These are phyloP conservation scores for Trissonchulus latispiculum DNA, from an alignment of 2,888 invertebrate species.

Conservation along the genomic window DNA sequence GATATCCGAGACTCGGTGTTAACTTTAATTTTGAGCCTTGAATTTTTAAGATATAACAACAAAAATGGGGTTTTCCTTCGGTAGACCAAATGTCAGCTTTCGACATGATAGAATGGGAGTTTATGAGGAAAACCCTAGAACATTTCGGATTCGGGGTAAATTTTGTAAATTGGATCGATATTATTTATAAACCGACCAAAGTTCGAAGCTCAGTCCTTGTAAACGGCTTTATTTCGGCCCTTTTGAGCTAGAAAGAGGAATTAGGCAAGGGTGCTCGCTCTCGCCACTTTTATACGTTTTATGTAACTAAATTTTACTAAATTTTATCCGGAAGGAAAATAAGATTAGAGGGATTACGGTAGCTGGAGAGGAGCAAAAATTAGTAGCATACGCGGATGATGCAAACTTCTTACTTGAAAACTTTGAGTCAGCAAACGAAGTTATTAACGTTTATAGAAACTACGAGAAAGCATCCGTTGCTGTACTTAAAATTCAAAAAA, in stretches of 20 bases:
- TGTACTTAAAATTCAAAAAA: too few relatives aligned
- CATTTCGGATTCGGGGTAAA: too few relatives aligned
- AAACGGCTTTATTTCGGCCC: constrained; percentile 1
- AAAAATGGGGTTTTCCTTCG: neutral
- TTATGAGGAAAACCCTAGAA: too few relatives aligned
- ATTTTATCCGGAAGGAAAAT: neutral
- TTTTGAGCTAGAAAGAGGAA: neutral
- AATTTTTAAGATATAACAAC: constrained; percentile 1
- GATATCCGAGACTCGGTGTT: too few relatives aligned
- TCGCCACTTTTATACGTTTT: constrained; percentile 7
- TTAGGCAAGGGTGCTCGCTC: neutral
- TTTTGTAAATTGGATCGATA: too few relatives aligned
- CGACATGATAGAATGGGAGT: too few relatives aligned
- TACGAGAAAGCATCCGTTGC: too few relatives aligned
- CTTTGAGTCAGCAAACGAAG: neutral
- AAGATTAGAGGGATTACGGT: neutral
- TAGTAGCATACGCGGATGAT: neutral
- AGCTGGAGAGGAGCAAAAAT: neutral
- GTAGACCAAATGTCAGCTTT: constrained; percentile 4
- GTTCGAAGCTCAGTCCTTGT: neutral
- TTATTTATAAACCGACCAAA: neutral
- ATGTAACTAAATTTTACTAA: neutral
- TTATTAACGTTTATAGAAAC: too few relatives aligned
- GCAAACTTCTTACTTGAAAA: neutral
- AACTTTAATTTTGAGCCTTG: too few relatives aligned